Evolutionary conservation across 1,140 invertebrate genomes (phyloP).

Genomic region (Drosophila punjabiensis): DNA sequence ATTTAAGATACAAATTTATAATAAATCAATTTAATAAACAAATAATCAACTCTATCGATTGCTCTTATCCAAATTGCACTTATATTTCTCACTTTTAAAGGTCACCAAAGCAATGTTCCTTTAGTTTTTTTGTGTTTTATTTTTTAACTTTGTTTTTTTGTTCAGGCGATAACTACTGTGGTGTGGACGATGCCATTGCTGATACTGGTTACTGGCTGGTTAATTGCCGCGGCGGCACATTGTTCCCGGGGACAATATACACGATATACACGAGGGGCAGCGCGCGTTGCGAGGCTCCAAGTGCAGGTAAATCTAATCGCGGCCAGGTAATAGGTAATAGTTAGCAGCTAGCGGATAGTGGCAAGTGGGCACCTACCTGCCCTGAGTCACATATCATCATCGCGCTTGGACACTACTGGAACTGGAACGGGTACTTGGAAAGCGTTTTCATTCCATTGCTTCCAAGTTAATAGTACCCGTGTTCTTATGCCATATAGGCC

Average conservation of each 20-base stretch:
- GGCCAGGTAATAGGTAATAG: slow-evolving; percentile 3
- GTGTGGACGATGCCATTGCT: slow-evolving; percentile 29
- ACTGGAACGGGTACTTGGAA: not conserved
- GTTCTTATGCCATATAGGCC: slow-evolving; percentile 7
- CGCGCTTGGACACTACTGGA: slow-evolving; percentile 3
- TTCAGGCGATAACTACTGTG: slow-evolving; percentile 30
- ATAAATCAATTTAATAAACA: too few species aligned
- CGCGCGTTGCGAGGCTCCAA: slow-evolving; percentile 19
- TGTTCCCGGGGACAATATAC: slow-evolving; percentile 26
- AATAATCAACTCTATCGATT: not conserved
- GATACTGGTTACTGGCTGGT: slow-evolving; percentile 20
- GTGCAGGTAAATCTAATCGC: slow-evolving; percentile 41
- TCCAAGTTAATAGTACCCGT: slow-evolving; percentile 29
- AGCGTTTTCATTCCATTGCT: slow-evolving; percentile 6
- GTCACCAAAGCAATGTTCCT: slow-evolving; percentile 3
- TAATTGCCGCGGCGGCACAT: slow-evolving; percentile 36
- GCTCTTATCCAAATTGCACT: not conserved
- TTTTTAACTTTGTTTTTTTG: not conserved
- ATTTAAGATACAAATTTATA: not conserved
- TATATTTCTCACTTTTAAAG: slow-evolving; percentile 8
- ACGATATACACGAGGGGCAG: not conserved
- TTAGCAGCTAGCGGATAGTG: slow-evolving; percentile 3
- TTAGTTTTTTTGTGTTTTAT: not conserved
- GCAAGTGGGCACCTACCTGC: slow-evolving; percentile 27
- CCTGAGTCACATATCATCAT: slow-evolving; percentile 30